Evolutionary conservation across 2,797 vertebrate species (phyloP), one percentile per base, ranked within the genome.

Genomic region (Trachurus trachurus): DNA sequence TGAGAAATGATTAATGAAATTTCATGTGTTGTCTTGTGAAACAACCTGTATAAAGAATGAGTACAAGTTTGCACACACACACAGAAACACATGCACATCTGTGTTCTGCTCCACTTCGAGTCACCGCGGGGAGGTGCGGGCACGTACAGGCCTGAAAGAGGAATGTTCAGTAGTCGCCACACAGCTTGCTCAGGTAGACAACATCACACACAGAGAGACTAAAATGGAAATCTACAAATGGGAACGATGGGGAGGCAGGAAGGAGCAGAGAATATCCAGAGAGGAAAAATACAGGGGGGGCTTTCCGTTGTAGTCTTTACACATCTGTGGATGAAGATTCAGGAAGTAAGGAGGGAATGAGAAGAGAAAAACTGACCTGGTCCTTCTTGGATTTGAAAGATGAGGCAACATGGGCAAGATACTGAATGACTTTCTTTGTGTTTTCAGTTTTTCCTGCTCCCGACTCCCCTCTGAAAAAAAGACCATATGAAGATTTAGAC

Each of bases 361-460:
- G 19, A 44, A 39, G 12, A 4, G 13, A 1, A 15, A 19, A 9
- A 92, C 93, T 92, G 83, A 99, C 98, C 95, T 97, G 97, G 79
- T 99, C 98, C 87, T 99, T 99, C 89, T 99, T 99, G 73, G 94
- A 96, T 92, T 99, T 99, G 83, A 96, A 96, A 0, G 98, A 99
- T 0, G 97, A 98, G 42, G 98, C 97, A 78, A 99, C 97, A 0
- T 97, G 95, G 11, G 98, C 98, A 78, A 99, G 93, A 88, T 98
- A 99, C 90, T 99, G 98, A 91, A 99, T 99, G 34, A 99, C 98
- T 82, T 99, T 99, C 95, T 99, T 99, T 68, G 98, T 99, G 82
- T 99, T 99, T 88, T 99, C 98, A 0, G 98, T 99, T 95, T 99
- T 99, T 65, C 98, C 98, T 59, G 98, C 98, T 91, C 98, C 98